Conservation (phyloP, 2,113 vertebrate species). For the Typhlomys cinereus region DNA sequence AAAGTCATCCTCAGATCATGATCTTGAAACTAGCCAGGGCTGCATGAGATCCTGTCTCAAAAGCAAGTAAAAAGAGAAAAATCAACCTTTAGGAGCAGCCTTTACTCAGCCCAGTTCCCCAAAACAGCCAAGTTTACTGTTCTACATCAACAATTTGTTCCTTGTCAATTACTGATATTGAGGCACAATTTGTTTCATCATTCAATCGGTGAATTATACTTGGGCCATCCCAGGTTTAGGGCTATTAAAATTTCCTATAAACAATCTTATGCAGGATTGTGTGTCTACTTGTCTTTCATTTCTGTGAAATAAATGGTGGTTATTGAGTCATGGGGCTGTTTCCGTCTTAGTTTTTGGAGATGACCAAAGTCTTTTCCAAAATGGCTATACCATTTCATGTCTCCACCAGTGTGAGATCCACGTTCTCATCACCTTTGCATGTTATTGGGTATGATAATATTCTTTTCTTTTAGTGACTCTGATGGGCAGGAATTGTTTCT, state of each 20-base stretch:
- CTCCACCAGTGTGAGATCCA: neutral
- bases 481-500: neutral
- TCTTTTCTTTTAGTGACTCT: neutral
- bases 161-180: neutral
- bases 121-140: neutral
- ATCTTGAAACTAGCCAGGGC: no score
- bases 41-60: no score
- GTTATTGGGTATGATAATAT: neutral
- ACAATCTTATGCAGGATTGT: neutral
- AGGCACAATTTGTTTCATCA: neutral
- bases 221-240: neutral
- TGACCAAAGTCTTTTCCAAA: neutral
- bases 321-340: neutral
- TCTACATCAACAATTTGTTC: neutral
- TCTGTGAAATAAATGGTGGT: neutral
- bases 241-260: neutral
- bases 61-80: no score
- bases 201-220: neutral
- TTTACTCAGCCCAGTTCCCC: neutral
- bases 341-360: neutral
- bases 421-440: neutral
- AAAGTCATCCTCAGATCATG: no score
- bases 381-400: neutral
- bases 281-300: neutral
- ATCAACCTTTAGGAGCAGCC: no score